Evolutionary conservation across 1,140 invertebrate genomes (phyloP).

Genomic region (Heliothis subflexa): DNA sequence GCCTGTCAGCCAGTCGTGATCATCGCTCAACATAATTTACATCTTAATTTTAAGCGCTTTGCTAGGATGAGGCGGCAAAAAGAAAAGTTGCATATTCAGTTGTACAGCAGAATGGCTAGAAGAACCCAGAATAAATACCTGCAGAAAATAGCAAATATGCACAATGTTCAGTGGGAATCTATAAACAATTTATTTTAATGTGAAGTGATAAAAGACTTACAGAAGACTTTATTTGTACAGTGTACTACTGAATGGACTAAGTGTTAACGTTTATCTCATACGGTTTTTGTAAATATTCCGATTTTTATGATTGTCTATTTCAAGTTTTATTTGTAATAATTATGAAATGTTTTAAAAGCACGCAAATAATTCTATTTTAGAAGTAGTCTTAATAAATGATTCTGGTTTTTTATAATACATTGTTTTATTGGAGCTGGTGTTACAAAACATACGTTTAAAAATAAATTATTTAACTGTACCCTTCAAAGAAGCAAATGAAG

Average conservation of each 20-base stretch:
- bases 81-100: conserved; percentile 36
- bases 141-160: conserved; percentile 4
- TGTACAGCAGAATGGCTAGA: conserved; percentile 61
- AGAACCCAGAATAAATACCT: neutral
- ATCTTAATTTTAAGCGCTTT: conserved; percentile 70
- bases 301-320: conserved; percentile 47
- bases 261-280: conserved; percentile 17
- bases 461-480: too few species aligned
- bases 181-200: conserved; percentile 8
- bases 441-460: too few species aligned
- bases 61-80: conserved; percentile 69
- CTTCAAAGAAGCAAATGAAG: too few species aligned
- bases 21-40: conserved; percentile 58
- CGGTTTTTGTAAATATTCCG: conserved; percentile 51
- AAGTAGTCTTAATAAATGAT: conserved; percentile 45
- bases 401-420: conserved; percentile 2
- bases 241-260: neutral
- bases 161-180: neutral
- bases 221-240: conserved; percentile 24
- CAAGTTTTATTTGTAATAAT: conserved; percentile 22
- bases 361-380: conserved; percentile 11
- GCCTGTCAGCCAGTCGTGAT: conserved; percentile 52
- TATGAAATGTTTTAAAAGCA: conserved; percentile 28
- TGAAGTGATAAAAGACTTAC: conserved; percentile 30
- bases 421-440: neutral